Conservation (phyloP, 2,797 vertebrate genomes). For the Zalophus californianus region DNA sequence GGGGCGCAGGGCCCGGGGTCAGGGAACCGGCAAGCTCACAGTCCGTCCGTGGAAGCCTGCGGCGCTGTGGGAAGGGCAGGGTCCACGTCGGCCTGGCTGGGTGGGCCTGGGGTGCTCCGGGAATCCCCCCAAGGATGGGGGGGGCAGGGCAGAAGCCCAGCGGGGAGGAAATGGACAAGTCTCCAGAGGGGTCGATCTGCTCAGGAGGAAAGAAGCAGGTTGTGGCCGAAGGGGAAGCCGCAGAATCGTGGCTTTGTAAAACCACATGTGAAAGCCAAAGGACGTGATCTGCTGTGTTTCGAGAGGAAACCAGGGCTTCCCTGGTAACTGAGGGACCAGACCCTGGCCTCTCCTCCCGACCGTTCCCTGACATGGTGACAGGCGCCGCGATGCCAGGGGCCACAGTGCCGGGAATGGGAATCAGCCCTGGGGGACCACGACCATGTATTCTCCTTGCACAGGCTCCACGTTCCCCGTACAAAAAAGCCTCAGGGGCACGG, state of each 20-base stretch:
- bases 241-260: background rate
- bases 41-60: no score
- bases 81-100: background rate
- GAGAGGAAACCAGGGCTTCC: background rate
- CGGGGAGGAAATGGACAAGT: fast-evolving
- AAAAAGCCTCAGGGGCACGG: background rate
- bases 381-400: no score
- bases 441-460: background rate
- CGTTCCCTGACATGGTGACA: background rate
- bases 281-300: background rate
- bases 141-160: background rate
- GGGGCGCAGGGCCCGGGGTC: no score
- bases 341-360: background rate
- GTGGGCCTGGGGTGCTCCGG: background rate
- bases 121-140: background rate
- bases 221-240: background rate
- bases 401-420: no score
- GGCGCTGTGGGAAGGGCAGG: background rate
- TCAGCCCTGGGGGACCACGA: no score
- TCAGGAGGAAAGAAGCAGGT: background rate
- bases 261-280: no score
- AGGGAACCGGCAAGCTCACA: background rate
- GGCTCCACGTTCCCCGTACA: background rate
- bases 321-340: no score
- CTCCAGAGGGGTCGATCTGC: background rate